A percentile compares a stretch with the other conserved stretches of the same genome.
Conservation (phyloP, 1,140 invertebrate genomes). For the Pseudobourletiella spinata region DNA sequence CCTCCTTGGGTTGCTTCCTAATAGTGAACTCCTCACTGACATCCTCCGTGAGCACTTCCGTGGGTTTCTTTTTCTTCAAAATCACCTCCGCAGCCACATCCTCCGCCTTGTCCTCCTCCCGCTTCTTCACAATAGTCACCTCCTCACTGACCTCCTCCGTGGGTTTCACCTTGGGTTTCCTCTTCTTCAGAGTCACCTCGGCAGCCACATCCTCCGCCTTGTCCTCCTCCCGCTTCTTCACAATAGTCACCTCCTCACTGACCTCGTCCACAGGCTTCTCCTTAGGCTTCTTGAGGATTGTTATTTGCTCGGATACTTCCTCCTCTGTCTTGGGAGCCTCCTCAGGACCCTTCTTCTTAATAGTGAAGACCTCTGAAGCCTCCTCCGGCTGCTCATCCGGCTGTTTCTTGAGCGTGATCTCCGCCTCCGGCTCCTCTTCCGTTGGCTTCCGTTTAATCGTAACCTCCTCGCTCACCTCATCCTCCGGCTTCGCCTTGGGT, state of each 20-base stretch:
- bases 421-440: conserved; percentile 7
- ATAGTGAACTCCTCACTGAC: conserved; percentile 60
- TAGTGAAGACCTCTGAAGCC: conserved; percentile 45
- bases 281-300: conserved; percentile 48
- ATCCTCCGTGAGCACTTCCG: conserved; percentile 56
- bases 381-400: conserved; percentile 2
- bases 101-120: conserved; percentile 44
- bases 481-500: conserved; percentile 9
- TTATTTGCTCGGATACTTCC: conserved; percentile 58
- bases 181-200: conserved; percentile 37
- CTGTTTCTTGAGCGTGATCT: conserved; percentile 37
- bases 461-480: conserved; percentile 14
- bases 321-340: conserved; percentile 41
- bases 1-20: conserved; percentile 40
- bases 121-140: conserved; percentile 52
- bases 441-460: conserved; percentile 5
- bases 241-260: conserved; percentile 64
- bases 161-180: conserved; percentile 2
- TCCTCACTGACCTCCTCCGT: conserved; percentile 50
- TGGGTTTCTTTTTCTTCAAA: conserved; percentile 46
- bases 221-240: background rate
- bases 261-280: conserved; percentile 39
- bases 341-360: conserved; percentile 51
- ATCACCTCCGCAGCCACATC: conserved; percentile 44
- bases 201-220: conserved; percentile 49